Evolutionary conservation across 2,113 vertebrate species (phyloP), one percentile per base, ranked within the genome.

Genomic region (Theropithecus gelada): DNA sequence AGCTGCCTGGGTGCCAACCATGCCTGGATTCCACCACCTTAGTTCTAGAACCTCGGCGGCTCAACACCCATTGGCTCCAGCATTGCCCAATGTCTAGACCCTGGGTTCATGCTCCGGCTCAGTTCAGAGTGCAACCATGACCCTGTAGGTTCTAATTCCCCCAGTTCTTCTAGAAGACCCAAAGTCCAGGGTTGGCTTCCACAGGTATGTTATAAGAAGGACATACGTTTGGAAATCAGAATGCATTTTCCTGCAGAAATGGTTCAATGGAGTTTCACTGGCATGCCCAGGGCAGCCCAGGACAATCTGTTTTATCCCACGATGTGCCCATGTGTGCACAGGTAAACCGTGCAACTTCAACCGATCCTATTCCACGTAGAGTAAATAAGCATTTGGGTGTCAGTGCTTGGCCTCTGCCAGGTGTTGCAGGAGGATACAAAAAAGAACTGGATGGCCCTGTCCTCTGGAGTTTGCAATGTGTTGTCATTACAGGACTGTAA

Each of bases 351-450:
- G 4, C 50, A 6, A 3, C 50, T 70, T 45, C 81, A 23, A 8
- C 12, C 1, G 1, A 10, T 2, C 13, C 55, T 48, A 1, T 9
- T 17, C 14, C 45, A 2, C 0, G 27, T 0, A n/a, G 27, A 22
- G 23, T 16, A 12, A 2, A 43, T 13, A 11, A 8, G 18, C 4
- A 16, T 40, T 40, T 27, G 5, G 2, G 25, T 1, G 23, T 16
- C 68, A 8, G 57, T 11, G 92, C 5, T n/a, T 32, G 40, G 73
- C 81, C 17, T 35, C 75, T 40, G 16, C 40, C 72, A 9, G 0
- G 18, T 2, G 27, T n/a, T 45, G 10, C 45, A 5, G 55, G 35
- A 73, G 23, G 45, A 25, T 11, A 14, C 61, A 55, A 4, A 17
- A 30, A 32, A n/a, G 55, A 17, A 23, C 1, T 0, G 0, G 22